A percentile compares a stretch with the other conserved stretches of the same genome.
Conservation (phyloP, 2,113 vertebrate species). For the Chionodraco myersi region DNA sequence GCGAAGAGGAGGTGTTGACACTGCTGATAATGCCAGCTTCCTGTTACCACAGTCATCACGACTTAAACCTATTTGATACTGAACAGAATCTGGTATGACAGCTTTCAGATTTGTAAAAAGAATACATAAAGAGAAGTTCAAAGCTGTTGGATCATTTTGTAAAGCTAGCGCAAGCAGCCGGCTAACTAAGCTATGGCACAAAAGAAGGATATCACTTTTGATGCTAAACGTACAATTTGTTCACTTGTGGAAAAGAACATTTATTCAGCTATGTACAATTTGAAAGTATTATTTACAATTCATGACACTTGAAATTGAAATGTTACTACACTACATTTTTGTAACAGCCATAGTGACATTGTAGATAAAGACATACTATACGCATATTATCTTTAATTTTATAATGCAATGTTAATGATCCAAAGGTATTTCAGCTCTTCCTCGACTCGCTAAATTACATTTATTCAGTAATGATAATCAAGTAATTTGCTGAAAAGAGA, state of each 20-base stretch:
- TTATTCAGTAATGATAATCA: background rate
- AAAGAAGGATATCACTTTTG: background rate
- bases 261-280: background rate
- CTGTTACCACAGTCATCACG: conserved; percentile 29
- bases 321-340: background rate
- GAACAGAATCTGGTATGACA: background rate
- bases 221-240: background rate
- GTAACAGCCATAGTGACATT: background rate
- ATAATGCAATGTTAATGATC: background rate
- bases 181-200: background rate
- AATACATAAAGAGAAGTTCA: background rate
- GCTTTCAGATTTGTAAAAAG: background rate
- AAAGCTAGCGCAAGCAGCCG: background rate
- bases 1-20: conserved; percentile 46
- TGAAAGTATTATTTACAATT: background rate
- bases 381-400: background rate
- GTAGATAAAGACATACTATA: background rate
- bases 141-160: background rate
- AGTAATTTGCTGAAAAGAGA: background rate
- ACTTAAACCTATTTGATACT: conserved; percentile 6
- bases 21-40: conserved; percentile 38
- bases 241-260: background rate
- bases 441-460: conserved; percentile 13
- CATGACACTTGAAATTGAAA: background rate
- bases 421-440: background rate